Evolutionary conservation across 1,140 invertebrate genomes (phyloP), one percentile per base, ranked within the genome.

Genomic region (Leptonema lineaticorne): DNA sequence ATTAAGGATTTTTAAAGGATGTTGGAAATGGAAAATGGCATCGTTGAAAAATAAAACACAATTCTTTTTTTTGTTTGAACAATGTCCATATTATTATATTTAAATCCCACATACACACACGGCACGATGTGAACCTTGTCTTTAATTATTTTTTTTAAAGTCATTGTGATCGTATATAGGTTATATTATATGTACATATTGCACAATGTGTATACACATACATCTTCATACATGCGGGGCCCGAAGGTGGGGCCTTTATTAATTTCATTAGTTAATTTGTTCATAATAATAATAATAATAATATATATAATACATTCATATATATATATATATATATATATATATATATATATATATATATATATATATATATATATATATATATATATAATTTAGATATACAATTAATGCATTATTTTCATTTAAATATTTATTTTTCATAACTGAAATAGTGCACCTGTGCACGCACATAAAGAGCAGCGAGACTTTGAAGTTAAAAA

Each of bases 41-140:
- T 2, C 37, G 24, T 22, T 27, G 22, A 22, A 29, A 80, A 82
- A 83, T 81, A 73, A 82, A 81, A 82, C 79, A 78, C 50, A 53
- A 20, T 50, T 16, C n/a, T 41, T 77, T 77, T 41, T 26, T 75
- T 81, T 82, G 83, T 84, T 89, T 90, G 88, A 90, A 90, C 88
- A 90, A 89, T 90, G 88, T 90, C 87, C 88, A 89, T 89, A 89
- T 89, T n/a, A n/a, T n/a, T 89, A 88, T 89, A 89, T 89, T 89
- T 89, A 88, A n/a, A 88, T 89, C 87, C 87, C 88, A 89, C 88
- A 89, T 89, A 89, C 88, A 89, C n/a, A n/a, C 88, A 89, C 88
- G 88, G 88, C 88, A 90, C 88, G 87, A 89, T 88, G 88, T 90
- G 88, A 90, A 89, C 88, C 88, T 89, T 88, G 86, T 88, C 87